Conservation (phyloP, 2,888 invertebrate genomes). For the Campoletis raptor region DNA sequence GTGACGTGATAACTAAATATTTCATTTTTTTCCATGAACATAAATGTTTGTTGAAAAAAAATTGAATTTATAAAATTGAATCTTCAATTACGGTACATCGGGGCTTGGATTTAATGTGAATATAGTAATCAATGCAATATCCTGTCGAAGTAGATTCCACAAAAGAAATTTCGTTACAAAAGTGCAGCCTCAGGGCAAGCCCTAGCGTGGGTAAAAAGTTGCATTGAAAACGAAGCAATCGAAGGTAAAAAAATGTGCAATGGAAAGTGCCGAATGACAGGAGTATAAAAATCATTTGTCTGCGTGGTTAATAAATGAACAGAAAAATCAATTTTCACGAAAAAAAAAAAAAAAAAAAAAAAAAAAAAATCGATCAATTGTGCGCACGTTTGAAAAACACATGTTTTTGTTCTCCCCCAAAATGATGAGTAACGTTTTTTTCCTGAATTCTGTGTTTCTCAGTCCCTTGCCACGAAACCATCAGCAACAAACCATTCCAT, state of each 20-base stretch:
- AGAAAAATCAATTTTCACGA: background rate
- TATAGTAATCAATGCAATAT: background rate
- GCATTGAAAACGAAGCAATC: background rate
- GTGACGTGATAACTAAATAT: background rate
- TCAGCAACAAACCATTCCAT: conserved; percentile 2
- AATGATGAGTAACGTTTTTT: conserved; percentile 1
- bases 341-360: background rate
- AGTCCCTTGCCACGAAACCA: background rate
- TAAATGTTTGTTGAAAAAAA: too few species aligned
- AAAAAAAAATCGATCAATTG: background rate
- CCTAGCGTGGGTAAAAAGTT: background rate
- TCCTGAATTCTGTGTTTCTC: background rate
- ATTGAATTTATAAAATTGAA: too few species aligned
- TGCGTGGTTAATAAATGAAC: background rate
- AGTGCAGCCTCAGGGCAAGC: background rate
- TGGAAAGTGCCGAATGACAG: background rate
- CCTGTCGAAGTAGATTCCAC: background rate
- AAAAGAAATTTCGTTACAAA: background rate
- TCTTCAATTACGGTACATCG: background rate
- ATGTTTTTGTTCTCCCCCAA: background rate
- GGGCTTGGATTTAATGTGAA: background rate
- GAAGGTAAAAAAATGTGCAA: background rate
- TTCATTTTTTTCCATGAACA: background rate
- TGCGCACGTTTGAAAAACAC: background rate
- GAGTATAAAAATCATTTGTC: background rate